These are phyloP conservation scores for Julus scanicus DNA, from an alignment of 2,888 invertebrate species.

Conservation along the genomic window DNA sequence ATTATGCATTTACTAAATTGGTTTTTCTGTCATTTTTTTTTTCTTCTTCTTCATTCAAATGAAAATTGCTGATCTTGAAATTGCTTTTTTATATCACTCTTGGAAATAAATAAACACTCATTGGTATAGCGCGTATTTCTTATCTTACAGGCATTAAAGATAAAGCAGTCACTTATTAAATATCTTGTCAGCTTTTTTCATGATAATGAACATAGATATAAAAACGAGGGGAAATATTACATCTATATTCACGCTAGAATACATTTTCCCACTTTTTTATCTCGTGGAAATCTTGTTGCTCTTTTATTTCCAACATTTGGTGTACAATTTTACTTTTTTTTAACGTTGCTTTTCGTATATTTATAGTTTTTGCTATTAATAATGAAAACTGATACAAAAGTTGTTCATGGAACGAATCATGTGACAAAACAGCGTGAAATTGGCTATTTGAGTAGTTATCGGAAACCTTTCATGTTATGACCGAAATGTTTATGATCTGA, in stretches of 20 bases:
- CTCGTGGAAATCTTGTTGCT: not conserved
- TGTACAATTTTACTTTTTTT: not conserved
- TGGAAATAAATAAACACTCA: not conserved
- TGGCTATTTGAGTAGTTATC: not conserved
- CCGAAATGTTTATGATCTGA: not conserved
- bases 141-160: constrained; percentile 2
- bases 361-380: not conserved
- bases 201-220: not conserved
- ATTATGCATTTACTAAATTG: not conserved
- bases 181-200: constrained; percentile 8
- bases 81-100: not conserved
- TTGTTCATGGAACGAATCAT: not conserved
- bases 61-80: not conserved
- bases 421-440: not conserved
- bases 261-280: not conserved
- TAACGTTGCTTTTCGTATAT: not conserved
- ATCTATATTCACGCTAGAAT: constrained; percentile 2
- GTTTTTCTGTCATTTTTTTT: not conserved
- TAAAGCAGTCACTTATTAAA: constrained; percentile 2
- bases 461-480: not conserved
- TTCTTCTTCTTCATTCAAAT: not conserved
- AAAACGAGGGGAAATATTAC: not conserved
- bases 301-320: not conserved
- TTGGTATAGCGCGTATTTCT: not conserved
- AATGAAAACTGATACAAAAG: not conserved